Base-by-base conservation (phyloP, 2,888 invertebrate species). In the Folsomia manolachei region DNA sequence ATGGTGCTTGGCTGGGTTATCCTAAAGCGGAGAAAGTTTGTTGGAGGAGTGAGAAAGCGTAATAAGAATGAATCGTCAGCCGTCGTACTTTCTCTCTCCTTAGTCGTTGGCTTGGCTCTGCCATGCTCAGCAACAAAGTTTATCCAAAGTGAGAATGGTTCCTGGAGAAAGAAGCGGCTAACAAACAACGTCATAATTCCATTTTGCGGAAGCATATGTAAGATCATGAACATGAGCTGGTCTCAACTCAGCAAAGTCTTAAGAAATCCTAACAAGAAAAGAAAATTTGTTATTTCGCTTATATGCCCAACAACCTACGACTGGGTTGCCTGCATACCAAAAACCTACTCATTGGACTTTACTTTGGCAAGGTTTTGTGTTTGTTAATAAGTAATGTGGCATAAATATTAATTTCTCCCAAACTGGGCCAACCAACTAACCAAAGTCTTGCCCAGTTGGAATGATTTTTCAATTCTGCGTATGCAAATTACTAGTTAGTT, bases 61-160 rank as follows among this genome's bases (percentile, higher is more conserved):
- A 66, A 66, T 66, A 39, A 66, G 65, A 66, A 66, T 66, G 24
- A n/a, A 66, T 66, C 27, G 21, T 24, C 56, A n/a, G n/a, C n/a
- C n/a, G n/a, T n/a, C n/a, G n/a, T n/a, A n/a, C n/a, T n/a, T n/a
- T 39, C 39, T 39, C 39, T 39, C 39, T 39, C 39, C 39, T 9
- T 39, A 14, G 7, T 9, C 14, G 39, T 14, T 39, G 39, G n/a
- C 39, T 9, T 39, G 39, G 39, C 39, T 39, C n/a, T n/a, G n/a
- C n/a, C n/a, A n/a, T n/a, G n/a, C n/a, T 39, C 7, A 39, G 39
- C 39, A 39, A 39, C 39, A 39, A 39, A 39, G 39, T 39, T 39
- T 39, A n/a, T n/a, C n/a, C n/a, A n/a, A n/a, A n/a, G n/a, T n/a
- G n/a, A n/a, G n/a, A n/a, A n/a, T n/a, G 39, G 39, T 39, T 14